phyloP scores from a whole-genome alignment of 1,140 invertebrate species.

The Mya arenaria region DNA sequence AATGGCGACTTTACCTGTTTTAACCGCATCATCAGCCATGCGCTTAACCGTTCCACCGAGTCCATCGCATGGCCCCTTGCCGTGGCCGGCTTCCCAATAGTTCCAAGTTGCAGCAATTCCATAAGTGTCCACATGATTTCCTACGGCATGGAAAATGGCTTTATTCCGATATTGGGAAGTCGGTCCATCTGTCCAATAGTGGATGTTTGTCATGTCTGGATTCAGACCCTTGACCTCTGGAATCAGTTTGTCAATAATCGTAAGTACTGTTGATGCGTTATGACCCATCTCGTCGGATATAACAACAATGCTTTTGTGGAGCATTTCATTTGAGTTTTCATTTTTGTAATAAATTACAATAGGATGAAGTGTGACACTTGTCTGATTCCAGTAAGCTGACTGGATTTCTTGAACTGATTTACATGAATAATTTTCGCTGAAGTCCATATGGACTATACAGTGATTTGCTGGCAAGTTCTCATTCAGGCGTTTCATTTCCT shows the following conservation, averaged over 20 bases:
- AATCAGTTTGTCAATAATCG: conserved; percentile 46
- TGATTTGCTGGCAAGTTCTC: conserved; percentile 46
- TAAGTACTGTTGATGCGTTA: conserved; percentile 35
- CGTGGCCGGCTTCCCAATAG: conserved; percentile 31
- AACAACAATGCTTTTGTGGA: conserved; percentile 48
- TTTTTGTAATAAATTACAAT: conserved; percentile 41
- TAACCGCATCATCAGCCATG: conserved; percentile 36
- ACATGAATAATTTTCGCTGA: conserved; percentile 56
- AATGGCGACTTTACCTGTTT: conserved; percentile 23
- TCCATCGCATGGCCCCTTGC: conserved; percentile 36
- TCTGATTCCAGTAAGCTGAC: conserved; percentile 42
- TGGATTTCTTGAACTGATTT: conserved; percentile 31
- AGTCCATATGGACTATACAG: conserved; percentile 54
- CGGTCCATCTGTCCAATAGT: conserved; percentile 58
- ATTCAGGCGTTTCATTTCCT: conserved; percentile 43
- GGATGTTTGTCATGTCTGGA: conserved; percentile 15
- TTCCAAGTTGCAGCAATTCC: conserved; percentile 6
- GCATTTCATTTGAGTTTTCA: conserved; percentile 1
- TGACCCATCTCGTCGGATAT: conserved; percentile 47
- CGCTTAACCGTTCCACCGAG: conserved; percentile 26
- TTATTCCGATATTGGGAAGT: conserved; percentile 55
- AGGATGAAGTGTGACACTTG: conserved; percentile 50
- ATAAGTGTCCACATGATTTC: conserved; percentile 15
- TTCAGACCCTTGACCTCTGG: background rate
- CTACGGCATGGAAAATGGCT: conserved; percentile 40